These are phyloP conservation scores for Aphaenogaster rudis DNA, from an alignment of 1,140 invertebrate genomes.

Conservation along the genomic window DNA sequence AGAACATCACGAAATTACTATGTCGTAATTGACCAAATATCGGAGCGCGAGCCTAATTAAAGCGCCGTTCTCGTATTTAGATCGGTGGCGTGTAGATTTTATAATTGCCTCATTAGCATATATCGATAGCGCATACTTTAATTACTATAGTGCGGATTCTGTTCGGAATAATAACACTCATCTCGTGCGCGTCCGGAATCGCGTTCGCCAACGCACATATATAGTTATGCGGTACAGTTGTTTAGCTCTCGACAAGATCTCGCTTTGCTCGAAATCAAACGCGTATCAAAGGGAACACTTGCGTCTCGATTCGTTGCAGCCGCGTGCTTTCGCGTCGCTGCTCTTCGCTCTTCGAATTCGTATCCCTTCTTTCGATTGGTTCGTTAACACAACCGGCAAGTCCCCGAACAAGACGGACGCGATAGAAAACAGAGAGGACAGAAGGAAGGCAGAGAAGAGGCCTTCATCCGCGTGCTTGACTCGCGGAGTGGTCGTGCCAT, in stretches of 20 bases:
- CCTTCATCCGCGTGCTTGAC: constrained; percentile 72
- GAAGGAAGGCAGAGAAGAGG: constrained; percentile 13
- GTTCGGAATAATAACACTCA: background rate
- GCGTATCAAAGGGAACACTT: background rate
- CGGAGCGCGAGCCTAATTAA: constrained; percentile 41
- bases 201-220: background rate
- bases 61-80: constrained; percentile 26
- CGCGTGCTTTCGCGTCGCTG: no score
- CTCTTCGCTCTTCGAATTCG: background rate
- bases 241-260: background rate
- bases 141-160: constrained; percentile 3
- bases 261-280: background rate
- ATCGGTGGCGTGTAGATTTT: constrained; percentile 27
- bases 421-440: constrained; percentile 17
- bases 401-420: constrained; percentile 17
- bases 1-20: constrained; percentile 50
- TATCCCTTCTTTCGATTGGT: constrained; percentile 65
- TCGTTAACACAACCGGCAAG: constrained; percentile 58
- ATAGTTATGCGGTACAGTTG: background rate
- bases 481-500: constrained; percentile 63
- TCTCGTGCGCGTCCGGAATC: background rate
- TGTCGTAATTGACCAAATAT: constrained; percentile 45
- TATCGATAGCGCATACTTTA: constrained; percentile 9
- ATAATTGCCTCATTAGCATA: constrained; percentile 51
- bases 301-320: background rate